Base-by-base conservation (phyloP, 1,140 invertebrate genomes). In the Cydia strobilella region DNA sequence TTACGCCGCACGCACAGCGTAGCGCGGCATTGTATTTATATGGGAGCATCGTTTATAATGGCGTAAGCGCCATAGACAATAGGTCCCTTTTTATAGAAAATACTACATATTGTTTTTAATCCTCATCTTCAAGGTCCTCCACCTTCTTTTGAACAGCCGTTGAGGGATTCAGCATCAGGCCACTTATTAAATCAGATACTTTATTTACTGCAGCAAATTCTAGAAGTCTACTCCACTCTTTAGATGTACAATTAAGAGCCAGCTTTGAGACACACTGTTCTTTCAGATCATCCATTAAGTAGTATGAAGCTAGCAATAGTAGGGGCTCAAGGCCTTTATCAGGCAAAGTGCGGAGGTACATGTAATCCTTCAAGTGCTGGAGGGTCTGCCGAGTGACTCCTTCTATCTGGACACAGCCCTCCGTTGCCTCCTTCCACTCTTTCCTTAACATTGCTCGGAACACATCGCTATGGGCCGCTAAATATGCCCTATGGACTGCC, bases 211-310 rank as follows among this genome's bases (percentile, higher is more conserved):
- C 31, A 6, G 31, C 31, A 31, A 31, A 31, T 31, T 31, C 31
- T 31, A 31, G 31, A 31, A 31, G 31, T 5, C 31, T 31, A 31
- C 31, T 31, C 31, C 31, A 31, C 31, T 31, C 31, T 31, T 31
- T 31, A 6, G 31, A 31, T 31, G 31, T 31, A 31, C 31, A 31
- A 31, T 31, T 51, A 10, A 15, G 48, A n/a, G 20, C 15, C 6
- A 72, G 7, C 39, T 39, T 72, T 13, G 13, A 12, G 31, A 42
- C 39, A 23, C 69, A 72, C 35, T 72, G n/a, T 18, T 72, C 13
- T 72, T 72, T 15, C 4, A 72, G 39, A 18, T 39, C 69, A 45
- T 31, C 27, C 69, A 72, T 72, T 35, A 72, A 9, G 69, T 72
- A 72, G 39, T 45, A 72, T 6, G 31, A 39, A 72, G 31, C 35